Base-by-base conservation (phyloP, 1,140 invertebrate species). In the Pseudomyrmex cubaensis region DNA sequence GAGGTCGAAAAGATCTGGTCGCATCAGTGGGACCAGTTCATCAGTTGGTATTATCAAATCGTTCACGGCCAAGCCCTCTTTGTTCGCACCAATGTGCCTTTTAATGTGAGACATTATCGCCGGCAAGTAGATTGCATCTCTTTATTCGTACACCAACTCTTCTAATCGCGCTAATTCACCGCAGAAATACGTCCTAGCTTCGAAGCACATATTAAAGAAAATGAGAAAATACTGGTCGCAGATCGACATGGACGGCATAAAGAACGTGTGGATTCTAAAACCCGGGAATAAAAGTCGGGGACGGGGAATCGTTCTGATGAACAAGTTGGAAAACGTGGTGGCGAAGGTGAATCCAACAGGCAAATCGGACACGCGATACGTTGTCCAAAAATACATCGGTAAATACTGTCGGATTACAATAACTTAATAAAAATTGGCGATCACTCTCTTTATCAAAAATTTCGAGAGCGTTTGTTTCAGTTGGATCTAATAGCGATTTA, bases 301-400 rank as follows among this genome's bases (percentile, higher is more conserved):
- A 0, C 95, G 98, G 88, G 98, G 98, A 61, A 99, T 99, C 78
- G 96, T 97, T 17, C 95, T 99, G 35, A 96, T 98, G 95, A 97
- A 98, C 92, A 97, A 96, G 90, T 95, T 99, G 12, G 97, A 98
- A 84, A 97, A 98, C 88, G 98, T 99, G 56, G 93, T 98, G 84
- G 96, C 96, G 62, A 96, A 96, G 83, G 95, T 97, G 48, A 96
- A 96, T 91, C 94, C 95, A 8, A 93, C 94, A 9, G 95, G 94
- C 82, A 95, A 93, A 92, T 93, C 95, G 20, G 97, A 98, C 92
- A 96, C 96, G 82, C 96, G 97, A 95, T 99, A 97, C 93, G 98
- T 99, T 54, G 97, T 99, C 22, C 98, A 99, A 93, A 99, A 99
- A 94, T 99, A 99, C 93, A 98, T 99, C 87, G 98, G 98, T 98